Base-by-base conservation (phyloP, 2,888 invertebrate genomes). In the Busseola fusca region DNA sequence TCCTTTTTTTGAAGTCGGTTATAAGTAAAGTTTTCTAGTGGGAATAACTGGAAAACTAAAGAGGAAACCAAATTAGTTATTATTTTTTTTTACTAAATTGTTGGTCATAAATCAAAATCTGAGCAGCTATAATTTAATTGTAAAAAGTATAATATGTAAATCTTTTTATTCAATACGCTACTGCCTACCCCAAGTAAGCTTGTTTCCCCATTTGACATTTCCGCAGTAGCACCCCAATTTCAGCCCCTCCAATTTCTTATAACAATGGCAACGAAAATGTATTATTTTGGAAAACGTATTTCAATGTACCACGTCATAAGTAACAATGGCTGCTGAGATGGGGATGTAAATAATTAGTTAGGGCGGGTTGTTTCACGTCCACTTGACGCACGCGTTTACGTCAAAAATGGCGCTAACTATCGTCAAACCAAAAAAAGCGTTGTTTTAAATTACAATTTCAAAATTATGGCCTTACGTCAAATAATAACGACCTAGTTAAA, bases 191-290 rank as follows among this genome's bases (percentile, higher is more conserved):
- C 63, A 58, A 62, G 50, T 62, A 25, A 78, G 62, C 60, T 7
- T 62, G 27, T 57, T 79, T 21, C 25, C 73, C 57, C 18, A 40
- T 71, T 72, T 78, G 52, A 78, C n/a, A 72, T 74, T 74, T 62
- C n/a, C 50, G 16, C 40, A 37, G 12, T 25, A 12, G 72, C 79
- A 74, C 74, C 74, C 74, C 25, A 78, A 50, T 78, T 40, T 14
- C 3, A 1, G 12, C 4, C 42, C 48, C 56, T 30, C 60, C 48
- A 42, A 42, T 50, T 78, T 74, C 72, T 45, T 50, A 30, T 37
- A 73, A 59, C 79, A 78, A 79, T 73, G 63, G 62, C 7, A 42
- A 63, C 7, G n/a, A n/a, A 34, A 78, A 74, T 72, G 45, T 78
- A 40, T 70, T 74, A 74, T 58, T 63, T 63, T 52, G 58, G 50